Evolutionary conservation across 1,140 invertebrate species (phyloP), one percentile per base, ranked within the genome.

Genomic region (Mizuhopecten yessoensis): DNA sequence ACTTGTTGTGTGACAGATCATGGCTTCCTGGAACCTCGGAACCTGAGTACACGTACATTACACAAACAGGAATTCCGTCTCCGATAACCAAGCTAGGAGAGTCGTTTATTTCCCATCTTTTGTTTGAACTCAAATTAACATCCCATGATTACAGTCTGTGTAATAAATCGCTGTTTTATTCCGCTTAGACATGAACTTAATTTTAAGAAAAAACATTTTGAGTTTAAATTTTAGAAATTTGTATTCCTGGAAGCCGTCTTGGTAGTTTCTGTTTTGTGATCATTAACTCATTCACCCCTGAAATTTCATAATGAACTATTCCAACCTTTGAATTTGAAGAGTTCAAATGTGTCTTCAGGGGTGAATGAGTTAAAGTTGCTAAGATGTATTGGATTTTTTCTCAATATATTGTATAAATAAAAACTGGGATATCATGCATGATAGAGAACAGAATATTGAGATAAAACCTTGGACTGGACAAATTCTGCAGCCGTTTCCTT

Each of bases 81-180:
- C 57, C 57, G 0, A 75, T 29, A 75, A n/a, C 57, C 1, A 75
- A n/a, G 57, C n/a, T n/a, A n/a, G n/a, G 57, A 17, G 2, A 75
- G 57, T 75, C n/a, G 29, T 75, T 75, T 75, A 29, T 75, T 75
- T n/a, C n/a, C n/a, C n/a, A n/a, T n/a, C n/a, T n/a, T 75, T 75
- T n/a, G 23, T 29, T 75, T 75, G 15, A 75, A 75, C 57, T 75
- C 11, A 75, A 75, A 75, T 75, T 75, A 75, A 1, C n/a, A 75
- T 75, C 29, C n/a, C 57, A 29, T 75, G 57, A 75, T 75, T 29
- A 75, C 20, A 49, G 15, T 49, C 20, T 75, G 5, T 39, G n/a
- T 75, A 75, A 29, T 75, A 75, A 75, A 75, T 75, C 29, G 57
- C 5, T 29, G 57, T n/a, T 75, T 75, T 75, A 75, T 75, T 23